Conservation (phyloP, 2,888 invertebrate genomes). For the Sympetrum striolatum region DNA sequence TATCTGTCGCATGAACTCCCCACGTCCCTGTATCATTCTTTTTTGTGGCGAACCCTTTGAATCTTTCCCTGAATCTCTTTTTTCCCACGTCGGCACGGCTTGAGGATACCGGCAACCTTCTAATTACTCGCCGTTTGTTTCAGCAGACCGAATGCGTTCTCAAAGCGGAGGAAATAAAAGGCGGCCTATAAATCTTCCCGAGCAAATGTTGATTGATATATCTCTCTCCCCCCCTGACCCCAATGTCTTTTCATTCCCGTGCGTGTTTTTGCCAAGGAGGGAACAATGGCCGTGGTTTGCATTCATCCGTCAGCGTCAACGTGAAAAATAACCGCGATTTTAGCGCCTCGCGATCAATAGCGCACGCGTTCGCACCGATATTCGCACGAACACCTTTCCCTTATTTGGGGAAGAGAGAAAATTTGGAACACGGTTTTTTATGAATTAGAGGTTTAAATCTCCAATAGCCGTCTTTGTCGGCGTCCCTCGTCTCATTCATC, state of each 20-base stretch:
- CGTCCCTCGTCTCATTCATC: too few relatives aligned
- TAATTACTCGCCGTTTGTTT: neutral
- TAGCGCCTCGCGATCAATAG: neutral
- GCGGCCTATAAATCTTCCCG: slow-evolving; percentile 22
- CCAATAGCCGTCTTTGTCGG: too few relatives aligned
- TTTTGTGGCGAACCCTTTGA: neutral
- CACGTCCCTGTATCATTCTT: neutral
- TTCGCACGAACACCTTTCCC: neutral
- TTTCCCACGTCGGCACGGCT: neutral
- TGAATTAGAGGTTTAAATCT: too few relatives aligned
- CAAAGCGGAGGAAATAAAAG: neutral
- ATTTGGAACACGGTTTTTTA: too few relatives aligned
- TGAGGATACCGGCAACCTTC: neutral
- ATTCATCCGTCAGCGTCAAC: neutral
- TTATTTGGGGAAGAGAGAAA: too few relatives aligned
- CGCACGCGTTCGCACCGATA: neutral
- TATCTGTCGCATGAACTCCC: too few relatives aligned
- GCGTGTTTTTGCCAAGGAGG: neutral
- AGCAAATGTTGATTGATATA: slow-evolving; percentile 30
- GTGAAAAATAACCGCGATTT: slow-evolving; percentile 18
- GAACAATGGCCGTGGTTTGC: neutral
- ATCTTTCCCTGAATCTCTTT: neutral
- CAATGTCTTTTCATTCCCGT: neutral
- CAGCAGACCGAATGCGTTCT: neutral
- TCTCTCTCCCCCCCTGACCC: neutral